Conservation (phyloP, 2,797 vertebrate species). For the Tapera naevia region DNA sequence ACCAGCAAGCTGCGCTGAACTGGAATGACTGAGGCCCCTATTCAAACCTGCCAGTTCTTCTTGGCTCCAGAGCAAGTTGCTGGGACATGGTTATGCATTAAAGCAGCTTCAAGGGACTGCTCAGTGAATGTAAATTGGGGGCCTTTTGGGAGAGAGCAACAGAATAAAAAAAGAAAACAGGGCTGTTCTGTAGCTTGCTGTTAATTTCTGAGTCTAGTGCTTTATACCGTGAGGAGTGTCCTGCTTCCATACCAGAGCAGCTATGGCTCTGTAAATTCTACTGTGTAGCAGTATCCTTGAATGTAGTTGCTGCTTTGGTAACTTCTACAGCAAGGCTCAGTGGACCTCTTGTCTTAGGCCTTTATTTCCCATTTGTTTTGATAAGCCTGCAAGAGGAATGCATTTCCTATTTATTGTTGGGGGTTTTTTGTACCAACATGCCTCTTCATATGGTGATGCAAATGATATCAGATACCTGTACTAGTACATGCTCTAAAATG, state of each 20-base stretch:
- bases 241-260: not conserved
- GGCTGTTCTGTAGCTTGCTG: not conserved
- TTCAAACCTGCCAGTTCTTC: constrained; percentile 46
- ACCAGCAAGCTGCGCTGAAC: not conserved
- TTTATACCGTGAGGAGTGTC: not conserved
- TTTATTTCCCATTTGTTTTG: not conserved
- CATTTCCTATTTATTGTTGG: not conserved
- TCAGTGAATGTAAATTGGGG: constrained; percentile 41
- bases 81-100: constrained; percentile 44
- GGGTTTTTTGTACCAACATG: not conserved
- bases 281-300: rapidly evolving
- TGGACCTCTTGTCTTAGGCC: not conserved
- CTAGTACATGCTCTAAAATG: not conserved
- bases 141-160: not conserved
- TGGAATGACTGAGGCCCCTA: constrained; percentile 29
- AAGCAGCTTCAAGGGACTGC: constrained; percentile 38
- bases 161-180: not conserved
- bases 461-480: not conserved
- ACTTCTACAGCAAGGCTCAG: not conserved
- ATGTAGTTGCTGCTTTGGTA: not conserved
- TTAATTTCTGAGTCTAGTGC: not conserved
- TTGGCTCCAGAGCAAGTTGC: constrained; percentile 39
- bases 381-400: not conserved
- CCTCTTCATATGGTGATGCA: not conserved
- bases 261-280: not conserved